Base-by-base conservation (phyloP, 2,113 vertebrate species). In the Hippocampus guttulatus region DNA sequence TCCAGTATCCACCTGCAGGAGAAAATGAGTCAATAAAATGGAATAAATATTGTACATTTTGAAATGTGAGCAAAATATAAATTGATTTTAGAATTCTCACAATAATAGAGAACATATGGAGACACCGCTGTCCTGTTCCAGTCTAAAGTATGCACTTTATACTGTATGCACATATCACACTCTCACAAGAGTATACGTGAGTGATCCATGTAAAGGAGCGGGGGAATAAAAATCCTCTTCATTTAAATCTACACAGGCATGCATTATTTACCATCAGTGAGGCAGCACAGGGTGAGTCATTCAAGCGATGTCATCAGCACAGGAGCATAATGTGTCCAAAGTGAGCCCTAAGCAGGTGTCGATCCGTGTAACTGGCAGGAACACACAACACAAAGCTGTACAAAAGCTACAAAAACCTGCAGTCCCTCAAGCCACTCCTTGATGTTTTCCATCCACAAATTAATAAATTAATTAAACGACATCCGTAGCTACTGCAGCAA, bases 341-440 rank as follows among this genome's bases (percentile, higher is more conserved):
- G 25, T 20, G 54, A 73, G 58, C 38, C 49, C 38, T 0, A 1
- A 30, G 79, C 82, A 70, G 75, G 63, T 70, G 72, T 76, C 72
- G 77, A 64, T 81, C 82, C n/a, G 69, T 64, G 78, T 68, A 86
- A 81, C 90, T 91, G 84, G 83, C 83, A 88, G 23, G 70, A 78
- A 85, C 73, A 88, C 78, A 88, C 68, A 86, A 86, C 73, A 91
- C 73, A 86, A 81, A 85, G 84, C 84, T 89, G 83, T 83, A 90
- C 85, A 76, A 72, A 70, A 60, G 61, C 76, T 69, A 76, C 76
- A 60, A 64, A 73, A n/a, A 55, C 3, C 9, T 55, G 52, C 21
- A 55, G 21, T 55, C 52, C 21, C 71, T 40, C n/a, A 68, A 58
- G 25, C 71, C 3, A 41, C 67, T 41, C 21, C 16, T 65, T 45